Evolutionary conservation across 2,113 vertebrate species (phyloP), one percentile per base, ranked within the genome.

Genomic region (Rhinogobius similis): DNA sequence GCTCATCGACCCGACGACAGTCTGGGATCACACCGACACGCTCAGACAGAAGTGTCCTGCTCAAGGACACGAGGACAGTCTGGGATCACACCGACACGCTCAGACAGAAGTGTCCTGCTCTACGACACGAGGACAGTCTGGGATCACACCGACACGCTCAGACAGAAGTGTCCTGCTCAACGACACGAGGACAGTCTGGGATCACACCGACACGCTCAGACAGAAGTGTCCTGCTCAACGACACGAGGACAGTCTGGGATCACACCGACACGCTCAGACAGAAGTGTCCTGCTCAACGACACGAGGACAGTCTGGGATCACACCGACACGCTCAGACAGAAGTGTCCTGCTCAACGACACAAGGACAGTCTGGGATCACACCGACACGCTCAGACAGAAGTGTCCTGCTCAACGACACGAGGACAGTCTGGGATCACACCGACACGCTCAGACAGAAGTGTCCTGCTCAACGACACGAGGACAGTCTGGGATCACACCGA

Each of bases 11-110:
- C n/a, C n/a, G n/a, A n/a, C n/a, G n/a, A n/a, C n/a, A n/a, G n/a
- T n/a, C n/a, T n/a, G n/a, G 32, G 8, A 36, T 36, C 32, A 36
- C 11, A 53, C 96, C 96, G 90, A 99, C 98, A 46, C 44, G 16
- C 4, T 20, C 2, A n/a, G n/a, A 46, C 16, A 1, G 4, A 18
- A 46, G 44, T 46, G 44, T 46, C 44, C 16, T 20, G 44, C 16
- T 46, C 44, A 46, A 46, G 18, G 16, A 16, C 16, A 46, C 16
- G 18, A 36, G 8, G 32, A 36, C 32, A 36, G n/a, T n/a, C n/a
- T n/a, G n/a, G 32, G 8, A 36, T 36, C 32, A 36, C 32, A 36
- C 32, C 32, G 4, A 36, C 32, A 36, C 32, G 32, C 32, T 36
- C 32, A n/a, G n/a, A 36, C 32, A 36, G 4, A 36, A 36, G 32